Percentiles rank a stretch among this genome's conserved stretches.
Conservation (phyloP, 35 echinoderm and acorn worm genomes). For the Apostichopus japonicus region DNA sequence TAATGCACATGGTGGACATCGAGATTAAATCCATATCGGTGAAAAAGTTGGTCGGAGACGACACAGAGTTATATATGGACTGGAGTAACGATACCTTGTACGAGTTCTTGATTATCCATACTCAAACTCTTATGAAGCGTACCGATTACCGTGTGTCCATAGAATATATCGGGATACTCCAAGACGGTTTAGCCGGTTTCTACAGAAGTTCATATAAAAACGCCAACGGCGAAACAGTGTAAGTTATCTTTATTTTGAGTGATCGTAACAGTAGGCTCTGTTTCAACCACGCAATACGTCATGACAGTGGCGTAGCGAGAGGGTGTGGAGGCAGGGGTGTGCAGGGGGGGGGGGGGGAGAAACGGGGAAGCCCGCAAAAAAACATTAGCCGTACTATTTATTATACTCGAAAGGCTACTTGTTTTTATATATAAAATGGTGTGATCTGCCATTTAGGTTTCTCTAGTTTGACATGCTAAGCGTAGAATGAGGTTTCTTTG, state of each 20-base stretch:
- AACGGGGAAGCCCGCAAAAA: no score
- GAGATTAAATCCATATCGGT: slow-evolving; percentile 35
- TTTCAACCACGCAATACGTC: no score
- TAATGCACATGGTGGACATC: slow-evolving; percentile 76
- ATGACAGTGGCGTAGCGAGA: no score
- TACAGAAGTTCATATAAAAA: slow-evolving; percentile 84
- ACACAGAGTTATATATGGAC: neutral
- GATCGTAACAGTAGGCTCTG: no score
- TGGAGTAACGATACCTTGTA: slow-evolving; percentile 23
- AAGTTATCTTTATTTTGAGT: slow-evolving; percentile 2
- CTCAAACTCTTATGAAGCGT: neutral
- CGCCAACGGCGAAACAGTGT: slow-evolving; percentile 66
- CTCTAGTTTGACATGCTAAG: no score
- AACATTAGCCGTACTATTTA: no score
- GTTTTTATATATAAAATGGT: no score
- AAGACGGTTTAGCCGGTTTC: slow-evolving; percentile 79
- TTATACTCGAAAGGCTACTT: no score
- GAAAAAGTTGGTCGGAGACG: neutral
- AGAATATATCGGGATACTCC: slow-evolving; percentile 70
- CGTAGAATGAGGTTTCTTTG: no score
- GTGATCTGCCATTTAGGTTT: no score
- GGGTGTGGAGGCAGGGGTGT: no score
- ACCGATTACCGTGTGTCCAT: slow-evolving; percentile 65
- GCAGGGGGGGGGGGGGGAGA: no score
- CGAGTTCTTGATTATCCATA: slow-evolving; percentile 74